Evolutionary conservation across 2,113 vertebrate species (phyloP).

Genomic region (Sminthopsis crassicaudata): DNA sequence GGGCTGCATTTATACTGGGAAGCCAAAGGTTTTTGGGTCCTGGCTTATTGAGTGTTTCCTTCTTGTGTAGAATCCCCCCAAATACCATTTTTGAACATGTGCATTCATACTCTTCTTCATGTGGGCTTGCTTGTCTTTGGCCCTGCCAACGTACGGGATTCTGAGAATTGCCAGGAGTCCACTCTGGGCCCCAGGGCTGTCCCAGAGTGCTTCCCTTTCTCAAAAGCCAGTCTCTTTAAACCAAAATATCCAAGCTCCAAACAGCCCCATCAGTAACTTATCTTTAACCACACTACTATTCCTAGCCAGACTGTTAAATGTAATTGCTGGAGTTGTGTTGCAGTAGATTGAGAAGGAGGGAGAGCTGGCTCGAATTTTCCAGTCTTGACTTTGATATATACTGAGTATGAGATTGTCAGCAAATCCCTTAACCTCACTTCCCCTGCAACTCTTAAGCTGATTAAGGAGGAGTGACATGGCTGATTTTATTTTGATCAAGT

Average conservation of each 20-base stretch:
- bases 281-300: constrained; percentile 27
- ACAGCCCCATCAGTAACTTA: not conserved
- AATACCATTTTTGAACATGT: not conserved
- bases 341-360: not conserved
- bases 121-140: not conserved
- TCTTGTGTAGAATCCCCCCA: constrained; percentile 21
- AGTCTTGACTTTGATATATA: not conserved
- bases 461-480: not conserved
- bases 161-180: not conserved
- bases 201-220: constrained; percentile 11
- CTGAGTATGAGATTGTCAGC: not conserved
- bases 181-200: not conserved
- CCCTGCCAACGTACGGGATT: not conserved
- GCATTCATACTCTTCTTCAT: constrained; percentile 3
- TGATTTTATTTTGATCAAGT: not conserved
- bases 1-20: constrained; percentile 44
- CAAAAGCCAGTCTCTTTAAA: not conserved
- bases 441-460: not conserved
- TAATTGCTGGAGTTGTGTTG: not conserved
- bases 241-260: not conserved
- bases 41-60: constrained; percentile 37
- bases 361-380: not conserved
- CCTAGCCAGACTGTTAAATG: constrained; percentile 1
- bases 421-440: not conserved
- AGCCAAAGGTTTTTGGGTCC: not conserved